These are phyloP conservation scores for Embiotoca jacksoni DNA, from an alignment of 2,113 vertebrate genomes.

Conservation along the genomic window DNA sequence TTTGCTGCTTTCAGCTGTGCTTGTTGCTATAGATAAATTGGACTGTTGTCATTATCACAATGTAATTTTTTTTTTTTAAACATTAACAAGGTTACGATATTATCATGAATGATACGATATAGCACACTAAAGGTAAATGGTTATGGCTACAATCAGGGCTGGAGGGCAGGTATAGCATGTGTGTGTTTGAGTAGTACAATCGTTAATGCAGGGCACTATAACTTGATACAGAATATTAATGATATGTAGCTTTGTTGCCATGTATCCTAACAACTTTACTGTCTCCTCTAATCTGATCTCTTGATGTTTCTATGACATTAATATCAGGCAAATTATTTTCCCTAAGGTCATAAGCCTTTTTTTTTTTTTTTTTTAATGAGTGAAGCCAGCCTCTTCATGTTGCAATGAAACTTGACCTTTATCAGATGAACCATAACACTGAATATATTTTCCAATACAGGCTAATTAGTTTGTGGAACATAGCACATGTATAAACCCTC, in stretches of 20 bases:
- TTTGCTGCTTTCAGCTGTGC: no score
- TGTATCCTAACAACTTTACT: constrained; percentile 2
- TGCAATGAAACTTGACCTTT: constrained; percentile 40
- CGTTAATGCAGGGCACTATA: not conserved
- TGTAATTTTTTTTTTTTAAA: no score
- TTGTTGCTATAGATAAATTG: no score
- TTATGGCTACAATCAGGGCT: not conserved
- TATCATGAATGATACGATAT: no score
- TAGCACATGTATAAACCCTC: constrained; percentile 4
- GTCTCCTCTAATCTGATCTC: constrained; percentile 26
- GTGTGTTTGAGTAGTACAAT: not conserved
- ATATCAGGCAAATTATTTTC: constrained; percentile 45
- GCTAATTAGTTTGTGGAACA: constrained; percentile 36
- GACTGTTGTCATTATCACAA: no score
- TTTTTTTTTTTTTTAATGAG: constrained; percentile 36
- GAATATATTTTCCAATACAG: constrained; percentile 21
- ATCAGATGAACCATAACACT: constrained; percentile 19
- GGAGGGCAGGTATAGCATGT: not conserved
- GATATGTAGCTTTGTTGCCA: not conserved
- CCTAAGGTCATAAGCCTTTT: constrained; percentile 36
- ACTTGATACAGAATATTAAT: constrained; percentile 25
- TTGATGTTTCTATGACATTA: constrained; percentile 19
- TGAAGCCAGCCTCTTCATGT: constrained; percentile 18
- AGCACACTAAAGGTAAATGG: not conserved
- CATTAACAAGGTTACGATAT: no score